A percentile compares a stretch with the other conserved stretches of the same genome.
phyloP scores from a whole-genome alignment of 2,797 vertebrate species.

The Nannoperca obscura region DNA sequence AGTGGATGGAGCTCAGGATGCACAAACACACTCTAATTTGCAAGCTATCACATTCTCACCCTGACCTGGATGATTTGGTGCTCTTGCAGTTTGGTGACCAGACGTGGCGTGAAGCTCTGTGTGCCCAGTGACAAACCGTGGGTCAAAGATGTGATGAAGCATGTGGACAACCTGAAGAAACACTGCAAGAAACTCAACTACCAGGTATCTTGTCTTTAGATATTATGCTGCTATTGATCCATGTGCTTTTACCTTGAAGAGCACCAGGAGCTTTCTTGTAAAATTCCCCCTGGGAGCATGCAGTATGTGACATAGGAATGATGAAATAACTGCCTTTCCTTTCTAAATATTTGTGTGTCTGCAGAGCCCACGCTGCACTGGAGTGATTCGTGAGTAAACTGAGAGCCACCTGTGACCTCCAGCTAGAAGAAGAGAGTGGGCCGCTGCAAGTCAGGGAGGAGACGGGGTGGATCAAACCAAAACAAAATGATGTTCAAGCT shows the following conservation, averaged over 20 bases:
- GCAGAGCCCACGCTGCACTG: background rate
- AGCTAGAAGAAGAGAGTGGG: background rate
- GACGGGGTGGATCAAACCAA: background rate
- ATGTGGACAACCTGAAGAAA: background rate
- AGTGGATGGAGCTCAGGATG: background rate
- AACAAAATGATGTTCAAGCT: background rate
- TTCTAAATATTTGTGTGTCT: conserved; percentile 35
- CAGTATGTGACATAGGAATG: background rate
- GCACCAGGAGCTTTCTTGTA: background rate
- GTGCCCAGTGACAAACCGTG: rapidly evolving
- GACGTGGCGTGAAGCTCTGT: conserved; percentile 14
- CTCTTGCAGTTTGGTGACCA: conserved; percentile 64
- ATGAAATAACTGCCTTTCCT: background rate
- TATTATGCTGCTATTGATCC: background rate
- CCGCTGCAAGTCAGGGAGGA: background rate
- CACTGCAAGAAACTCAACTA: background rate
- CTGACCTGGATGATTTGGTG: conserved; percentile 1
- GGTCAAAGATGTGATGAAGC: background rate
- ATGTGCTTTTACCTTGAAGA: conserved; percentile 4
- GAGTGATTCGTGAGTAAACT: background rate
- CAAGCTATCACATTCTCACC: background rate
- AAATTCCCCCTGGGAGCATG: background rate
- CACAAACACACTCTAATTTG: background rate
- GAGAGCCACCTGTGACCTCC: background rate
- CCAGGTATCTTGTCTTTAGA: conserved; percentile 36